Evolutionary conservation across 1,140 invertebrate genomes (phyloP).

Genomic region (Muscidifurax raptorellus): DNA sequence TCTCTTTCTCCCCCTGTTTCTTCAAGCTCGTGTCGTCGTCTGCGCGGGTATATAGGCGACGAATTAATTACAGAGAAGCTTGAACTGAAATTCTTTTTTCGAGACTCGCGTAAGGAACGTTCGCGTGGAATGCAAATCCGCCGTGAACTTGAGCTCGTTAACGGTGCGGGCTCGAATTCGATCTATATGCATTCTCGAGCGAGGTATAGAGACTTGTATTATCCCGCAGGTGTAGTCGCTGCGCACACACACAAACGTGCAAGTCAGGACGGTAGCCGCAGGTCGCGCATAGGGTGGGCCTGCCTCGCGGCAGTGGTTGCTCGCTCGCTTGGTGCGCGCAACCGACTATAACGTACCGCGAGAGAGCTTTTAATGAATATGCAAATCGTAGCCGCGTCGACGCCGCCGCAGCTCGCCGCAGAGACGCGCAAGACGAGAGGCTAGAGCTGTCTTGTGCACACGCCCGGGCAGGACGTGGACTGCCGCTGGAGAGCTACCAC

Average conservation of each 20-base stretch:
- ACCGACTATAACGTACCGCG: constrained; percentile 5
- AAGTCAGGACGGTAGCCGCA: neutral
- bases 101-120: too few relatives aligned
- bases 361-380: constrained; percentile 72
- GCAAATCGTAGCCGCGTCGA: constrained; percentile 63
- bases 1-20: too few relatives aligned
- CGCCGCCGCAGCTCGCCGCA: constrained; percentile 4
- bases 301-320: neutral
- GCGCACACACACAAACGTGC: neutral
- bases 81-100: too few relatives aligned
- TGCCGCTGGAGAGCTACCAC: neutral
- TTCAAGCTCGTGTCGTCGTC: neutral
- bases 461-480: neutral
- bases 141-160: constrained; percentile 72
- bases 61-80: constrained; percentile 5
- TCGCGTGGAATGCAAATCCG: constrained; percentile 70
- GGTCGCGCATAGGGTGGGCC: neutral
- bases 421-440: neutral
- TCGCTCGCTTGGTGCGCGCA: neutral
- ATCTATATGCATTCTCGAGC: neutral
- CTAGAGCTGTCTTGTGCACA: neutral
- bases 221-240: neutral
- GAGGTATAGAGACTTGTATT: neutral
- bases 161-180: constrained; percentile 59
- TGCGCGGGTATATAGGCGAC: neutral